These are phyloP conservation scores for Phylloscopus whistleri DNA, from an alignment of 2,113 vertebrate genomes.

Conservation along the genomic window DNA sequence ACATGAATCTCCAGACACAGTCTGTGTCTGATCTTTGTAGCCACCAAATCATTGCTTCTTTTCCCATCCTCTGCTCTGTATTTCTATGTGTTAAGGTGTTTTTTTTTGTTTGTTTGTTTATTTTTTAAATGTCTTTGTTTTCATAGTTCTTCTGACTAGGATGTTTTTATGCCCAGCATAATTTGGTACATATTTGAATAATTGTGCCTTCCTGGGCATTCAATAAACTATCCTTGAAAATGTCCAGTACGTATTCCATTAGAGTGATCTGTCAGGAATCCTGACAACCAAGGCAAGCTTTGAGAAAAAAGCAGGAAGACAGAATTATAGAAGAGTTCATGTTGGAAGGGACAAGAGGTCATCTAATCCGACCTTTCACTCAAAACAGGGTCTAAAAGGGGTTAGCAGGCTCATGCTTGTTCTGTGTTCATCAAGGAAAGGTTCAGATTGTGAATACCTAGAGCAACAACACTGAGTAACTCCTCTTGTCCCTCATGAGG, in stretches of 20 bases:
- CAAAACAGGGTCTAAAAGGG: not conserved
- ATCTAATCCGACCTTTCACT: not conserved
- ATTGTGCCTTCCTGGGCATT: not conserved
- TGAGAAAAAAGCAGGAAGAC: not conserved
- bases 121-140: not conserved
- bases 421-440: not conserved
- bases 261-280: not conserved
- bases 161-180: not conserved
- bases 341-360: not conserved
- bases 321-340: not conserved
- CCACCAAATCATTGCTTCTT: not conserved
- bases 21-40: not conserved
- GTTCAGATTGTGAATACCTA: not conserved
- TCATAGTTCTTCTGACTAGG: not conserved
- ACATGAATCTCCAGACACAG: not conserved
- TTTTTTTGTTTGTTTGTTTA: not conserved
- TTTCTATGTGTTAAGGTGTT: not conserved
- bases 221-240: not conserved
- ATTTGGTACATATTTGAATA: not conserved
- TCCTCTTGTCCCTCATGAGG: not conserved
- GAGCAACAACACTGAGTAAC: not conserved
- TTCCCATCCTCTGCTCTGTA: not conserved
- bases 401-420: not conserved
- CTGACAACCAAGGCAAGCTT: not conserved
- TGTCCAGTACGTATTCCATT: not conserved